Percentiles rank a stretch among this genome's conserved stretches.
Evolutionary conservation across 2,797 vertebrate genomes (phyloP).

Genomic region (Pygocentrus nattereri): DNA sequence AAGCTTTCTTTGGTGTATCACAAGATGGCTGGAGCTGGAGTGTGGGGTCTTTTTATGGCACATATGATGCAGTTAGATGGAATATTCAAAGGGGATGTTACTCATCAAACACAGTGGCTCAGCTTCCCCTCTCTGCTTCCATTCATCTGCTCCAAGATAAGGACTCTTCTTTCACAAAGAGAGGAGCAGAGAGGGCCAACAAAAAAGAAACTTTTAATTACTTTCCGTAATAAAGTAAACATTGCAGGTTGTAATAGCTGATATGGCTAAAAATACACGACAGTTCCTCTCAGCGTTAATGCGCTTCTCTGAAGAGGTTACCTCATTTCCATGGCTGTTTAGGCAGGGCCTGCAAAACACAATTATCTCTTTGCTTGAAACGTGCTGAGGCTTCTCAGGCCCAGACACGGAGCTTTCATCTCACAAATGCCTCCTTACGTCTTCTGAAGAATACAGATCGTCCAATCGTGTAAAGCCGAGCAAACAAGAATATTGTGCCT

Average conservation of each 20-base stretch:
- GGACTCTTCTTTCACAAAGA: neutral
- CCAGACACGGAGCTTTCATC: constrained; percentile 27
- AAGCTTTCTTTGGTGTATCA: constrained; percentile 21
- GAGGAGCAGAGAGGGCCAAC: constrained; percentile 22
- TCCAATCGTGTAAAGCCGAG: neutral
- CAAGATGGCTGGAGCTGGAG: constrained; percentile 14
- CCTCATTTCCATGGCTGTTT: constrained; percentile 54
- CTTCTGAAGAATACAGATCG: constrained; percentile 5
- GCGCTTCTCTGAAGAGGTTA: constrained; percentile 52
- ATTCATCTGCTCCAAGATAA: constrained; percentile 17
- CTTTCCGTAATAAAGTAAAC: constrained; percentile 56
- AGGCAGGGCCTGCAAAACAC: constrained; percentile 56
- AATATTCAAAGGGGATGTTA: constrained; percentile 17
- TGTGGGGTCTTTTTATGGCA: constrained; percentile 16
- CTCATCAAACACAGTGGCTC: constrained; percentile 20
- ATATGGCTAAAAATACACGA: constrained; percentile 58
- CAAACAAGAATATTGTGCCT: constrained; percentile 9
- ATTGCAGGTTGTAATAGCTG: constrained; percentile 55
- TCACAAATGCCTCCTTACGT: neutral
- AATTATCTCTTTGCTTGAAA: constrained; percentile 55
- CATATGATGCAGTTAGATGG: constrained; percentile 9
- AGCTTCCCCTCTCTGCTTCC: constrained; percentile 4
- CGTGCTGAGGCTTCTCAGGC: constrained; percentile 29
- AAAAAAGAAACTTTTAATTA: constrained; percentile 56
- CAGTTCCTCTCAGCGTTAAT: constrained; percentile 53